phyloP scores from a whole-genome alignment of 2,113 vertebrate genomes.

The Cariama cristata region DNA sequence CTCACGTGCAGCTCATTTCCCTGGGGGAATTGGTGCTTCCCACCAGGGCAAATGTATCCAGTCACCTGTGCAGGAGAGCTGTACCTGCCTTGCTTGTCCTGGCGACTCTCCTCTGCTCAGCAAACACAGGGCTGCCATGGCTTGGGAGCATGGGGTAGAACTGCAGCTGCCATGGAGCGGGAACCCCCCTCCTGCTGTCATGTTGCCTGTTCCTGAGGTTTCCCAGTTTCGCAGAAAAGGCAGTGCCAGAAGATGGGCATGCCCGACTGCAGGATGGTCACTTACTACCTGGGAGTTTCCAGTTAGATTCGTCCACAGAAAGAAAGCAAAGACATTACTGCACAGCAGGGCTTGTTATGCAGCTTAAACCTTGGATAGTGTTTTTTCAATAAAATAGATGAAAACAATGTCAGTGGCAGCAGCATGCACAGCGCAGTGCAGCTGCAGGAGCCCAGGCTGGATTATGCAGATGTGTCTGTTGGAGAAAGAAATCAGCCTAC shows the following conservation, averaged over 20 bases:
- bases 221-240: background rate
- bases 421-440: background rate
- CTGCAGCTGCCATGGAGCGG: background rate
- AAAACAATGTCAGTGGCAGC: background rate
- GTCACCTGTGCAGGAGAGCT: background rate
- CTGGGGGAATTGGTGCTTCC: background rate
- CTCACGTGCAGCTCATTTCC: background rate
- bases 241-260: background rate
- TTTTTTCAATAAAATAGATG: constrained; percentile 3
- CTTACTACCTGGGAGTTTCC: background rate
- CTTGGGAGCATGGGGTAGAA: background rate
- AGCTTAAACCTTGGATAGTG: background rate
- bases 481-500: background rate
- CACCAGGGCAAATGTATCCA: background rate
- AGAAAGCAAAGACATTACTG: background rate
- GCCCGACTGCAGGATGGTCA: background rate
- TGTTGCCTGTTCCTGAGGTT: background rate
- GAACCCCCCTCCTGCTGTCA: background rate
- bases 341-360: background rate
- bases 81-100: background rate
- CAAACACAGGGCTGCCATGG: background rate
- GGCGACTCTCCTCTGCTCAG: background rate
- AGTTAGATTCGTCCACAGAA: background rate
- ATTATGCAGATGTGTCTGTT: constrained; percentile 23
- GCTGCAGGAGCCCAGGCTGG: constrained; percentile 2